These are phyloP conservation scores for Centropus bengalensis DNA, from an alignment of 2,113 vertebrate genomes.

Conservation along the genomic window DNA sequence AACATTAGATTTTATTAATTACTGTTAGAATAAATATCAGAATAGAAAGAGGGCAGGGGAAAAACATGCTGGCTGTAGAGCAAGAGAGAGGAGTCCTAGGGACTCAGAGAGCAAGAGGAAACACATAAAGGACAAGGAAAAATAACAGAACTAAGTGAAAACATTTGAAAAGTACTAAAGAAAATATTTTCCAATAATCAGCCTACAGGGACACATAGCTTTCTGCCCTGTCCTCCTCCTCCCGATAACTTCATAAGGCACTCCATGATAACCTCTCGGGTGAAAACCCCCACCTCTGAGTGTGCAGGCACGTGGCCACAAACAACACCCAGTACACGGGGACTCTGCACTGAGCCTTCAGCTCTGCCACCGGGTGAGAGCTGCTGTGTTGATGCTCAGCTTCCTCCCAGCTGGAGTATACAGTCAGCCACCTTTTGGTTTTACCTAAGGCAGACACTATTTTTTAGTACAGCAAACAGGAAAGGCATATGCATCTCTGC, in stretches of 20 bases:
- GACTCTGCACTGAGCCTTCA: fast-evolving
- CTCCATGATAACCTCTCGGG: neutral
- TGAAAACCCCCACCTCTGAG: neutral
- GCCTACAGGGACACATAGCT: neutral
- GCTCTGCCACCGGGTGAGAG: neutral
- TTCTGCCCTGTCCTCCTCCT: neutral
- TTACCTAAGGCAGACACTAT: neutral
- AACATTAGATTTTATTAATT: neutral
- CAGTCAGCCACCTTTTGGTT: neutral
- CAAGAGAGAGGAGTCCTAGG: neutral
- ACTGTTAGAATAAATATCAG: neutral
- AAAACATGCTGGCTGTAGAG: neutral
- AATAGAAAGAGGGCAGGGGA: neutral
- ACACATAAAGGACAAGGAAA: neutral
- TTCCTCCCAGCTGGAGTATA: fast-evolving
- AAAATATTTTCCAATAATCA: neutral
- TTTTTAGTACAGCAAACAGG: neutral
- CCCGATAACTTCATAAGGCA: neutral
- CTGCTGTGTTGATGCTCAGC: neutral
- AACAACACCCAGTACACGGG: neutral
- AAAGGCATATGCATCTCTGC: neutral
- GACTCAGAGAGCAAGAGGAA: neutral
- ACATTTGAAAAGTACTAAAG: neutral
- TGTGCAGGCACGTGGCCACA: neutral
- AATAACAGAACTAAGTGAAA: neutral